Evolutionary conservation across 2,888 invertebrate genomes (phyloP).

Genomic region (Ophioninae sp.): DNA sequence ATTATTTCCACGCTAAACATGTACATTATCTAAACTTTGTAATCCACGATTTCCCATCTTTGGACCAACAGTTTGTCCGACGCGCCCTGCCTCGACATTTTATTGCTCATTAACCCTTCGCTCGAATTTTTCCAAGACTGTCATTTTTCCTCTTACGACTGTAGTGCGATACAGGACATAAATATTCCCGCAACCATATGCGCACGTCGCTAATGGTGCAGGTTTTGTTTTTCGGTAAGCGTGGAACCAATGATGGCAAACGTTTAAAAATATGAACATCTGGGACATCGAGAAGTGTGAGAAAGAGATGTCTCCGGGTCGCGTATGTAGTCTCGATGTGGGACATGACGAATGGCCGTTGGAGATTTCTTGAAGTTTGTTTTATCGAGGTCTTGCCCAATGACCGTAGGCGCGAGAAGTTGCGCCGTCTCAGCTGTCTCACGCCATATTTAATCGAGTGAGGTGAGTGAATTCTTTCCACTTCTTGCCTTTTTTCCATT

Average conservation of each 20-base stretch:
- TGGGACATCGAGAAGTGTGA: conserved; percentile 62
- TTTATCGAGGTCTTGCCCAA: conserved; percentile 43
- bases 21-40: no score
- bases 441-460: conserved; percentile 46
- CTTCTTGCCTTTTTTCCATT: neutral
- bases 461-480: conserved; percentile 38
- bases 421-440: conserved; percentile 35
- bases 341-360: conserved; percentile 58
- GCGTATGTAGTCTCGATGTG: conserved; percentile 40
- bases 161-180: conserved; percentile 49
- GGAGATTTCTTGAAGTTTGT: conserved; percentile 24
- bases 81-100: neutral
- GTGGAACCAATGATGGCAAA: conserved; percentile 55
- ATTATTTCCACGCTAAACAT: no score
- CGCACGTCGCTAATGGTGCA: conserved; percentile 65
- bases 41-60: no score
- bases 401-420: conserved; percentile 50
- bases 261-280: conserved; percentile 64
- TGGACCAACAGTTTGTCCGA: no score
- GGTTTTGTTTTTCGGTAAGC: conserved; percentile 18
- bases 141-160: conserved; percentile 35
- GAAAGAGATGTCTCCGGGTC: conserved; percentile 61
- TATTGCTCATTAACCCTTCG: conserved; percentile 25
- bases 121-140: conserved; percentile 28
- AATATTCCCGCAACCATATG: conserved; percentile 64